Percentiles rank a stretch among this genome's conserved stretches.
phyloP scores from a whole-genome alignment of 2,113 vertebrate genomes.

The Phoenicopterus ruber region DNA sequence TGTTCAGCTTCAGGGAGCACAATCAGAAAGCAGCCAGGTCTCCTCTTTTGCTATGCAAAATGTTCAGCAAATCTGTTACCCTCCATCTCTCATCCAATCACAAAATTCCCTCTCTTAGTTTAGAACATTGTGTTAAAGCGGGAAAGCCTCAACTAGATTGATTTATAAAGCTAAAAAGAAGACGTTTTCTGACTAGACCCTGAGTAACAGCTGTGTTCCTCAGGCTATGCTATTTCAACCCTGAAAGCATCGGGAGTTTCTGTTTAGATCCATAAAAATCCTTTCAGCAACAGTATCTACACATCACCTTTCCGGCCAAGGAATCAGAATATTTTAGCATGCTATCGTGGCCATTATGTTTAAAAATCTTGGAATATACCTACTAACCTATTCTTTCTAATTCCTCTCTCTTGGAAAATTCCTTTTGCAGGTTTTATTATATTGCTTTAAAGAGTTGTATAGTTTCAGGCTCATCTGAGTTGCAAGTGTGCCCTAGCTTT shows the following conservation, averaged over 20 bases:
- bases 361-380: background rate
- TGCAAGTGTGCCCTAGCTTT: background rate
- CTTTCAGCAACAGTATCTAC: background rate
- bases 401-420: background rate
- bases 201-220: background rate
- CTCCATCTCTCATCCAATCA: background rate
- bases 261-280: background rate
- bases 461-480: background rate
- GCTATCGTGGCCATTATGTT: background rate
- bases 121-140: background rate
- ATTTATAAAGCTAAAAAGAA: constrained; percentile 12
- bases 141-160: background rate
- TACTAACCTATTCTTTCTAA: background rate
- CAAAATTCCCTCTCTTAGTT: background rate
- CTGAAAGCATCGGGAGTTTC: background rate
- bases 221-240: background rate
- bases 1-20: constrained; percentile 17
- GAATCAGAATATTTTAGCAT: background rate
- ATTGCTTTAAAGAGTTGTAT: background rate
- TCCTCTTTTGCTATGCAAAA: constrained; percentile 11
- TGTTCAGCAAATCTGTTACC: constrained; percentile 22
- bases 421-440: background rate
- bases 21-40: background rate
- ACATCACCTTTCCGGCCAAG: background rate
- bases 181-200: background rate